These are phyloP conservation scores for Microchrysa polita DNA, from an alignment of 2,888 invertebrate species.

Conservation along the genomic window DNA sequence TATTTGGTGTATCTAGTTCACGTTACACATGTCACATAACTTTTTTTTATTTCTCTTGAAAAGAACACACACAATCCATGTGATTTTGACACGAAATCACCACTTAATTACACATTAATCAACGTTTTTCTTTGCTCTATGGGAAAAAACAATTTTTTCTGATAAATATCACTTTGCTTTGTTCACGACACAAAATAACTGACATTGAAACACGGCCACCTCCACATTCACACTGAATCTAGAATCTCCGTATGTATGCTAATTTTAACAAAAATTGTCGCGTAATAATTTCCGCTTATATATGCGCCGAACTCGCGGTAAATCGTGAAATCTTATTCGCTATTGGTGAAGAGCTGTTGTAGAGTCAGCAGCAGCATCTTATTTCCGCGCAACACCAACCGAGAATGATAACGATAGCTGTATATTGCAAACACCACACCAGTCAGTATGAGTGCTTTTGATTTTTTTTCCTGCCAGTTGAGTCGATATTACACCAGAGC, in stretches of 20 bases:
- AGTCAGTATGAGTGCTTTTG: background rate
- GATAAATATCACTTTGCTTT: constrained; percentile 12
- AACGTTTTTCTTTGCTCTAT: no score
- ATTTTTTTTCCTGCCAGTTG: no score
- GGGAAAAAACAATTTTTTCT: no score
- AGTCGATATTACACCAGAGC: no score
- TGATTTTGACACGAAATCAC: background rate
- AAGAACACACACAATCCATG: background rate
- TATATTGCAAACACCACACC: background rate
- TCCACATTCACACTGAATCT: background rate
- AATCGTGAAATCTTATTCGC: background rate
- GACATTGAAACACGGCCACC: constrained; percentile 7
- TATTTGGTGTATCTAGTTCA: background rate
- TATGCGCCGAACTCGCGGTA: background rate
- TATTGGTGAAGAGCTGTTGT: no score
- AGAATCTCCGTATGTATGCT: background rate
- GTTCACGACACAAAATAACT: constrained; percentile 24
- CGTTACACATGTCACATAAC: background rate
- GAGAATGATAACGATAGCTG: background rate
- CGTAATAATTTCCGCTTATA: background rate
- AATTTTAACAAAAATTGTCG: constrained; percentile 3
- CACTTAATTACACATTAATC: background rate
- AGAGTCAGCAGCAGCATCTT: background rate
- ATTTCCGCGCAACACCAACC: background rate
- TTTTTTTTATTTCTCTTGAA: background rate